Evolutionary conservation across 1,140 invertebrate genomes (phyloP), one percentile per base, ranked within the genome.

Genomic region (Camponotus pennsylvanicus): DNA sequence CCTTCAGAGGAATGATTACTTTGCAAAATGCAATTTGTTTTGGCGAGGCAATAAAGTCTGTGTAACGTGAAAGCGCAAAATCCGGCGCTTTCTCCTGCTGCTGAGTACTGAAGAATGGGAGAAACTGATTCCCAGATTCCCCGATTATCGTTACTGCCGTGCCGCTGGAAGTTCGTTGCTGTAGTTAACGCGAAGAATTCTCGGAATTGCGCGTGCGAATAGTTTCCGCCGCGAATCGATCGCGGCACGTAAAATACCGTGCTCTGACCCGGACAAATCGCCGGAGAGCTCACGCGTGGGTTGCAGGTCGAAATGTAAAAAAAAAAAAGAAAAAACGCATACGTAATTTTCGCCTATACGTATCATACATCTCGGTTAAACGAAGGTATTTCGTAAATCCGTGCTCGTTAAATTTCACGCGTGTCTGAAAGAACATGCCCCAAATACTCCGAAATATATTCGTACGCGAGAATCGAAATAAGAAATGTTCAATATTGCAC

Each of bases 211-310:
- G 67, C 21, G 52, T 57, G 57, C 86, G 76, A 87, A 87, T 87
- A 87, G 78, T 79, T 79, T 64, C 70, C 45, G 63, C 61, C n/a
- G 27, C 63, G 55, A 45, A 66, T 45, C 63, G 77, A 75, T 61
- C 78, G 64, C 55, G 57, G 18, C 87, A 86, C 73, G 79, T 86
- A 55, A 85, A 88, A 71, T 85, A 85, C 71, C 76, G 73, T 55
- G 66, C 27, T 59, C 15, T 59, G 5, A 21, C 13, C 5, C 9
- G 18, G 40, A 4, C 15, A 15, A 55, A 77, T 88, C 52, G 42
- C 4, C 7, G 9, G 34, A n/a, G 7, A 15, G 45, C 45, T 71
- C 45, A 52, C 7, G 55, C 52, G 37, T 37, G 66, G 59, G 37
- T 61, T 73, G 45, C 13, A 57, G 15, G 37, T 5, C 18, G 32